Base-by-base conservation (phyloP, 1,140 invertebrate genomes). In the Acromyrmex heyeri region DNA sequence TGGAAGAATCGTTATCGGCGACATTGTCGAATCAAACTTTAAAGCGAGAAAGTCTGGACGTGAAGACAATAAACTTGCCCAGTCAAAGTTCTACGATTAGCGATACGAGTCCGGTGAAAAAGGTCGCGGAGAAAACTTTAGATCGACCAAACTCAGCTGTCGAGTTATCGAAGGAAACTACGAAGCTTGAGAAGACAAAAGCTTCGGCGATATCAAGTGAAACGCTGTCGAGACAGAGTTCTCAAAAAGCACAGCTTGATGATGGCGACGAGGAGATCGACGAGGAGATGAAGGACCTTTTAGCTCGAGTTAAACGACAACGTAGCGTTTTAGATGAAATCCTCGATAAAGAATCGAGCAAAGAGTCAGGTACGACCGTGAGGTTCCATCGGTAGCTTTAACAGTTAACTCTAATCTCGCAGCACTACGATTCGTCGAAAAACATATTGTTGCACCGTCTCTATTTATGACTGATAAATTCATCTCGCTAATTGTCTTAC, bases 251-350 rank as follows among this genome's bases (percentile, higher is more conserved):
- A 12, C 44, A 86, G 7, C 24, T 86, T 0, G 85, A 89, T 12
- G 92, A 92, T 24, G 24, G 24, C 59, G 95, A 96, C 24, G 96
- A 96, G 65, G 96, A 96, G 62, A 95, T 93, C 2, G 96, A 97
- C 91, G 95, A 96, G 57, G 95, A 96, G 53, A 94, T 97, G 86
- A 96, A 97, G 92, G 96, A 95, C 81, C 94, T 97, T 64, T 95
- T 97, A 27, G 96, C 95, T 92, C 95, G 96, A 87, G 96, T 97
- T 87, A 96, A 97, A 93, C 96, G 96, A 90, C 97, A 97, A 93
- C 96, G 97, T 92, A 97, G 96, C 93, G 96, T 97, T 89, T 95
- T 97, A 88, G 96, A 96, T 86, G 97, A 97, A 93, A 97, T 97
- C 88, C 94, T 97, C 81, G 96, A 96, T 92, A 96, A 96, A 91